phyloP scores from a whole-genome alignment of 2,888 invertebrate species.

The Agelastica alni region DNA sequence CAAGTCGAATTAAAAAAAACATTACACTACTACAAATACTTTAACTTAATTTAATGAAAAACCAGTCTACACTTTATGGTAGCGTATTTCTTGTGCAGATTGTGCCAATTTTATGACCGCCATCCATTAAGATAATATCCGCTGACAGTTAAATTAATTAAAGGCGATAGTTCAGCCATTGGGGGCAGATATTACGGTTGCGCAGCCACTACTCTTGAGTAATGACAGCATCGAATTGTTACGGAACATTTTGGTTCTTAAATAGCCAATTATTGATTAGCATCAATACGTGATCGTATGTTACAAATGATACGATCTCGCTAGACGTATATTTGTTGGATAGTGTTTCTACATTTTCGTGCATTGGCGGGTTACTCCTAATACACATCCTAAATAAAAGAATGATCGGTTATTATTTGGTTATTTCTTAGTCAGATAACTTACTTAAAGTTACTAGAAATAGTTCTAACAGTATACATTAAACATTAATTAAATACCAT shows the following conservation, averaged over 20 bases:
- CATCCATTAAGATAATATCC: constrained; percentile 11
- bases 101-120: constrained; percentile 4
- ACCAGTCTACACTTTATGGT: not conserved
- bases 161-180: constrained; percentile 3
- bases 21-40: too few relatives aligned
- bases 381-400: too few relatives aligned
- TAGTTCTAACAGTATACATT: too few relatives aligned
- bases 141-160: constrained; percentile 12
- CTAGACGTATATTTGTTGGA: too few relatives aligned
- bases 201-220: constrained; percentile 21
- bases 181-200: constrained; percentile 13
- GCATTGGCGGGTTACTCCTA: too few relatives aligned
- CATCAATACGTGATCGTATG: constrained; percentile 29
- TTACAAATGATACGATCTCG: constrained; percentile 25
- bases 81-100: not conserved
- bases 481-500: too few relatives aligned
- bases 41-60: not conserved
- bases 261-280: constrained; percentile 32
- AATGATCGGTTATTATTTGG: too few relatives aligned
- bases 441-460: too few relatives aligned
- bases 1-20: too few relatives aligned
- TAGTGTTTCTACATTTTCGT: too few relatives aligned
- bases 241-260: constrained; percentile 24
- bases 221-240: constrained; percentile 25
- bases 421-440: too few relatives aligned